Percentiles rank a stretch among this genome's conserved stretches.
Evolutionary conservation across 2,113 vertebrate species (phyloP).

Genomic region (Bothrops jararaca): DNA sequence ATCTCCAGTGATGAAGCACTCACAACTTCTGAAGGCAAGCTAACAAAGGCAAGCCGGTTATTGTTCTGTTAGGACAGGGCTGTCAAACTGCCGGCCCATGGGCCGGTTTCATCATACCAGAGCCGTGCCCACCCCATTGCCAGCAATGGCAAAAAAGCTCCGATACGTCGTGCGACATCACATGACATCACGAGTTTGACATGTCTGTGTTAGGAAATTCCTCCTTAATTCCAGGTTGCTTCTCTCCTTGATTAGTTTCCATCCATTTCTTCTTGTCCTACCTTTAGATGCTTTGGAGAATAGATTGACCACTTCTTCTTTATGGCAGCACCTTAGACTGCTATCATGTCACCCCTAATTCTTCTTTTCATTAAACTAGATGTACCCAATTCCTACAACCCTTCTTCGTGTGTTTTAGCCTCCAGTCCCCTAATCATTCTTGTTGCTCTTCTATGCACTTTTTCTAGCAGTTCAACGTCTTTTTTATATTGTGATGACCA

Average conservation of each 20-base stretch:
- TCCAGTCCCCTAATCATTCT: not conserved
- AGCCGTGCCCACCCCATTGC: too few relatives aligned
- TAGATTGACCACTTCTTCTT: not conserved
- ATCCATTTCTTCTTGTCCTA: not conserved
- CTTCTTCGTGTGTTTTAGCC: not conserved
- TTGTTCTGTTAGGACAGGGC: not conserved
- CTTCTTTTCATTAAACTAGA: not conserved
- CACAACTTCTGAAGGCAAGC: not conserved
- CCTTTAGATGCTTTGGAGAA: not conserved
- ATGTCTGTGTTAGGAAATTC: not conserved
- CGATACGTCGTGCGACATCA: too few relatives aligned
- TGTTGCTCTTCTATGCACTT: not conserved
- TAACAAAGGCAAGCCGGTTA: not conserved
- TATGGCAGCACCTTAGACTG: not conserved
- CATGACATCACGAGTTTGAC: too few relatives aligned
- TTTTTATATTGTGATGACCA: not conserved
- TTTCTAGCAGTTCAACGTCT: not conserved
- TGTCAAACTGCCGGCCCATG: too few relatives aligned
- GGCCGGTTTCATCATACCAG: too few relatives aligned
- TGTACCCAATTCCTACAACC: not conserved
- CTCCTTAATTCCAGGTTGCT: not conserved
- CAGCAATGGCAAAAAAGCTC: too few relatives aligned
- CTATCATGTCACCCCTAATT: not conserved
- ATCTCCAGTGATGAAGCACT: not conserved
- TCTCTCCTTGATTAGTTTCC: not conserved